Base-by-base conservation (phyloP, 2,888 invertebrate genomes). In the Tolmerus cingulatus region DNA sequence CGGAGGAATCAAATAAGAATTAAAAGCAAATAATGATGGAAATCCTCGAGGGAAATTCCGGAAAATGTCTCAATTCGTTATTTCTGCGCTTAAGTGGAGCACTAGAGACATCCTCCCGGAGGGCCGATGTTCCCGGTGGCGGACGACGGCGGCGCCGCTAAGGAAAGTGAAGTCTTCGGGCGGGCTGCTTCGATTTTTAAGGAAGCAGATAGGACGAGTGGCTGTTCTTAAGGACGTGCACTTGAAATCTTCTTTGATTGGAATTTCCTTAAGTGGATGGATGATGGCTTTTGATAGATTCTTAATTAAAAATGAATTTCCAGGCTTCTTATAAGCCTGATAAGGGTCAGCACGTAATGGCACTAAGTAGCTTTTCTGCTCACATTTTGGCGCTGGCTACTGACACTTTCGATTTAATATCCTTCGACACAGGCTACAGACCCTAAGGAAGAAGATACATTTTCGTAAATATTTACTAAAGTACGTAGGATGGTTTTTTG, bases 1-100 rank as follows among this genome's bases (percentile, higher is more conserved):
- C 87, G 55, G 55, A 85, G 76, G 86, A 88, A 88, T 86, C 86
- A 88, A 88, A 88, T 88, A 87, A 88, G 88, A 76, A 88, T 87
- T 86, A 88, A 86, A 87, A 88, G 88, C 88, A 88, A 88, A 88
- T 88, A 88, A 88, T 88, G 88, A 88, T 88, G 86, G 78, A 86
- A 57, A 88, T 76, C 78, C 88, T 88, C 88, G 40, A 78, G 86
- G 88, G 88, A 88, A 88, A 88, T 88, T 86, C 88, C 34, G 23
- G 51, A 76, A 84, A 88, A 88, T 84, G 82, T 84, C 86, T 86
- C 88, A 82, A 88, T 87, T 88, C 86, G 86, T 86, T 88, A 84
- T 78, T 79, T 66, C 51, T 66, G 51, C 30, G 46, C 74, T 74
- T 76, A 51, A 76, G 66, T 79, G 87, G 74, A 81, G 40, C 74